Conservation (phyloP, 1,140 invertebrate species). For the Heliothis virescens region DNA sequence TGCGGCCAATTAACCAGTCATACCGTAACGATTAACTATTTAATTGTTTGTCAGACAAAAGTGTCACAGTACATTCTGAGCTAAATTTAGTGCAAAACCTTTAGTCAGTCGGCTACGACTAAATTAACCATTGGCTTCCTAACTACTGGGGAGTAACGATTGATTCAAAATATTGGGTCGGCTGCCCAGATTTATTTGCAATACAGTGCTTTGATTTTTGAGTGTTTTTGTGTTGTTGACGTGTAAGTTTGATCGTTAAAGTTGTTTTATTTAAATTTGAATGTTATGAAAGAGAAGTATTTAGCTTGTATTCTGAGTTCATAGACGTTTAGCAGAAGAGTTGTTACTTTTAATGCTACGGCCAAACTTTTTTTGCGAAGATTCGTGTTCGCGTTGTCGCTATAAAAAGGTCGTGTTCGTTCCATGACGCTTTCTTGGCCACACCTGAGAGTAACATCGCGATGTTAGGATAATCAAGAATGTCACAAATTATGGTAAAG, state of each 20-base stretch:
- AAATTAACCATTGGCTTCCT: slow-evolving; percentile 18
- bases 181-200: neutral
- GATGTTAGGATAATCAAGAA: too few species aligned
- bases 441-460: too few species aligned
- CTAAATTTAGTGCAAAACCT: slow-evolving; percentile 14
- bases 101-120: neutral
- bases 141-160: neutral
- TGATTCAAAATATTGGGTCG: neutral
- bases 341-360: too few species aligned
- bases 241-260: neutral
- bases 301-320: too few species aligned
- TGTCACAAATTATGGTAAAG: too few species aligned
- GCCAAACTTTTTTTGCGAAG: too few species aligned
- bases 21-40: neutral
- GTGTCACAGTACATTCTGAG: neutral
- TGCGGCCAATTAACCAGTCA: slow-evolving; percentile 5
- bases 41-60: neutral
- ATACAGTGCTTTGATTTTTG: slow-evolving; percentile 2
- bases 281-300: too few species aligned
- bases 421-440: too few species aligned
- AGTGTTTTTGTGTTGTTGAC: neutral
- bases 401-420: too few species aligned
- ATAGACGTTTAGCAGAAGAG: neutral
- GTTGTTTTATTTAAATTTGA: too few species aligned
- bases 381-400: too few species aligned